Base-by-base conservation (phyloP, 92 coral and sea anemone species). In the Umimayanthus chanpuru region DNA sequence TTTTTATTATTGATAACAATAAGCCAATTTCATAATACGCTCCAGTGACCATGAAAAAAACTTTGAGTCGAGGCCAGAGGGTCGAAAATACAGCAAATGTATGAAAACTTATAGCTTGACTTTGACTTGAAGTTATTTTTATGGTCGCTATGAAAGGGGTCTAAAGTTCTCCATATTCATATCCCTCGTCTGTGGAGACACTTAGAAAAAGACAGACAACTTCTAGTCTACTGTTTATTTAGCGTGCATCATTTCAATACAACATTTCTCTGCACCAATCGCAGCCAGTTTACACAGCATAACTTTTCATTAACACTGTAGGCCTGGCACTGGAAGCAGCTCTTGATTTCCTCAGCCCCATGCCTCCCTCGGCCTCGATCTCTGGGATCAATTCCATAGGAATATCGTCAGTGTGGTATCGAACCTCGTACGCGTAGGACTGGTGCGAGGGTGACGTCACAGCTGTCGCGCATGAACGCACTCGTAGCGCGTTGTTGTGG, bases 241-340 rank as follows among this genome's bases (percentile, higher is more conserved):
- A 23, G 6, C 68, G 5, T 20, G 21, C 1, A 61, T 18, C 68
- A 25, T 5, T 61, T 61, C 3, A 61, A 18, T 61, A 61, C 25
- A 61, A 61, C 26, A 61, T 4, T 61, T 61, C n/a, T 61, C 68
- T 61, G 68, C 23, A 61, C 25, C 26, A 21, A 16, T 61, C 2
- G n/a, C 68, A 11, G 36, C 9, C 66, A 16, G 12, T 65, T 83
- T 70, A 83, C 41, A 83, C 87, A 68, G 87, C 87, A 28, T 83
- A 83, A 72, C 87, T 43, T 55, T 70, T 70, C 58, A 68, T 50
- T 8, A 72, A 21, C 26, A 41, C 28, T 28, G 36, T 53, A 2
- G 87, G 87, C 29, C 30, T 83, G 58, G 11, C 26, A 0, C 47
- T 10, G 50, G 23, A 18, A 21, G 64, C 32, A 21, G 43, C 64